phyloP scores from a whole-genome alignment of 2,113 vertebrate species.

The Daphoenositta chrysoptera region DNA sequence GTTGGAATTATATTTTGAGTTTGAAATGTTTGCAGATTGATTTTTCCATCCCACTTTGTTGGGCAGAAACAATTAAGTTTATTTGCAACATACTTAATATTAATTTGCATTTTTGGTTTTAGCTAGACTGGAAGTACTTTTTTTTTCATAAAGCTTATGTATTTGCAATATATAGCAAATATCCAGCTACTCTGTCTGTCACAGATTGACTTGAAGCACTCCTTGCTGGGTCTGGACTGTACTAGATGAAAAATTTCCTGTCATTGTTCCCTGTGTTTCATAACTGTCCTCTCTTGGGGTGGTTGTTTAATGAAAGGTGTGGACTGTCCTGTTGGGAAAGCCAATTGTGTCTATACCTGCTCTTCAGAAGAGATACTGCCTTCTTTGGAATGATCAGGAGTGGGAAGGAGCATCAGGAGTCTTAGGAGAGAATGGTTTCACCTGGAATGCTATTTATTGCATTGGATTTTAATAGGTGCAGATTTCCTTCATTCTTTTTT shows the following conservation, averaged over 20 bases:
- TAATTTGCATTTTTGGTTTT: background rate
- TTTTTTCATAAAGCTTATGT: background rate
- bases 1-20: background rate
- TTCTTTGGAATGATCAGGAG: background rate
- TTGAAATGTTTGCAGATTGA: background rate
- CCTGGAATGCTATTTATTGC: background rate
- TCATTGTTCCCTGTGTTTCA: background rate
- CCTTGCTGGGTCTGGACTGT: background rate
- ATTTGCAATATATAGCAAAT: background rate
- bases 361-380: background rate
- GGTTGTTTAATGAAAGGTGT: background rate
- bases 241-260: background rate
- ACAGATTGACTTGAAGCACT: background rate
- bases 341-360: background rate
- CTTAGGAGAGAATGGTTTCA: background rate
- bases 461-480: background rate
- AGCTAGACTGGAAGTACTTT: background rate
- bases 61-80: background rate
- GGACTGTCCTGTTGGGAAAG: background rate
- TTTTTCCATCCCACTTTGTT: background rate
- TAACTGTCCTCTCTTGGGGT: background rate
- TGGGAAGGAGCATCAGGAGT: background rate
- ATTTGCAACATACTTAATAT: background rate
- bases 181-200: background rate
- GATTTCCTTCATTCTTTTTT: background rate